Conservation (phyloP, 2,797 vertebrate genomes). For the Poeciliopsis turneri region DNA sequence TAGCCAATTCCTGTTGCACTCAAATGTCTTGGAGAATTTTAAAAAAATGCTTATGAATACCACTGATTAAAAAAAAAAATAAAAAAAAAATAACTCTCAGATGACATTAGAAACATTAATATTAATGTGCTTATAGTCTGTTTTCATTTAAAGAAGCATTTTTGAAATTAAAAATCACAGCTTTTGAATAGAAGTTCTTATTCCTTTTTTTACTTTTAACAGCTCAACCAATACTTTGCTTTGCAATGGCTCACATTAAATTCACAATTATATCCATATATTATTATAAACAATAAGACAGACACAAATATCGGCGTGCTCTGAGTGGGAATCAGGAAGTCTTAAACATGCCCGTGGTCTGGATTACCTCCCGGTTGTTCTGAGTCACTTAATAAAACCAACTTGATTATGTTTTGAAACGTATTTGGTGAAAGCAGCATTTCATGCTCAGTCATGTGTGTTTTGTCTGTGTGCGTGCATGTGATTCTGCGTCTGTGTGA, state of each 20-base stretch:
- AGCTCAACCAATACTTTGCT: neutral
- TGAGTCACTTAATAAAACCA: slow-evolving; percentile 19
- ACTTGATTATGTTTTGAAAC: slow-evolving; percentile 24
- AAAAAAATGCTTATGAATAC: neutral
- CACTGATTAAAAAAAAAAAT: neutral
- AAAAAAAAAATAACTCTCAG: neutral
- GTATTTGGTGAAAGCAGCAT: slow-evolving; percentile 27
- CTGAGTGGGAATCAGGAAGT: slow-evolving; percentile 6
- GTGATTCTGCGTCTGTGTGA: slow-evolving; percentile 26
- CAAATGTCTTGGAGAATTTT: neutral
- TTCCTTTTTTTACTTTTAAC: neutral
- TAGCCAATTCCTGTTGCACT: neutral
- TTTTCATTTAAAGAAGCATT: neutral
- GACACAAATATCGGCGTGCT: neutral
- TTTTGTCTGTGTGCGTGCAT: slow-evolving; percentile 11
- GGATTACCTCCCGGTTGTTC: slow-evolving; percentile 10
- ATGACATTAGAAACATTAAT: neutral
- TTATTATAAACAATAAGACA: slow-evolving; percentile 4
- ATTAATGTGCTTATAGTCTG: neutral
- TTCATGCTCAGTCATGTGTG: slow-evolving; percentile 28
- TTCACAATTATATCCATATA: neutral
- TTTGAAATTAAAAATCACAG: neutral
- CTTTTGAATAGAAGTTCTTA: neutral
- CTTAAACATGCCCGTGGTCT: slow-evolving; percentile 7
- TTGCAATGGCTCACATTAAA: neutral